phyloP scores from a whole-genome alignment of 2,113 vertebrate species.

The Vicugna pacos region DNA sequence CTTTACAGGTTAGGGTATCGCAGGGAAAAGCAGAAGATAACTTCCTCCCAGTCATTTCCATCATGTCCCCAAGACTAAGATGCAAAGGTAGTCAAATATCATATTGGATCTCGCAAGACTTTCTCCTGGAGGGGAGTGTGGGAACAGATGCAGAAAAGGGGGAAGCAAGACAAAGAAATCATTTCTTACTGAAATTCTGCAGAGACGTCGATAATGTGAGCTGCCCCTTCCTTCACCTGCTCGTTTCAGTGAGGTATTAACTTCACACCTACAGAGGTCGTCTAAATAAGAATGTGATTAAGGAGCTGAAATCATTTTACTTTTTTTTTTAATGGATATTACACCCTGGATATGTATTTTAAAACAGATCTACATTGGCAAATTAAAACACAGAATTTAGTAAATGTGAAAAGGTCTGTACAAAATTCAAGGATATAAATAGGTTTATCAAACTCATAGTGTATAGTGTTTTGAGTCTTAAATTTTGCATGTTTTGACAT shows the following conservation, averaged over 20 bases:
- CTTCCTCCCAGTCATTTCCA: slow-evolving; percentile 33
- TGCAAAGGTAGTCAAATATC: background rate
- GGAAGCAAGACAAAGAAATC: slow-evolving; percentile 32
- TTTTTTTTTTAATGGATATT: slow-evolving; percentile 40
- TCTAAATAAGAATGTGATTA: slow-evolving; percentile 62
- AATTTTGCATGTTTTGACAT: slow-evolving; percentile 67
- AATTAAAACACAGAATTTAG: slow-evolving; percentile 71
- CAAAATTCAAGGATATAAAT: slow-evolving; percentile 63
- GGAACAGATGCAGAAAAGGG: background rate
- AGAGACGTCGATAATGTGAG: background rate
- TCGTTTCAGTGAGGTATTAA: slow-evolving; percentile 66
- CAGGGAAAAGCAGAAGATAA: background rate
- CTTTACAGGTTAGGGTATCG: background rate
- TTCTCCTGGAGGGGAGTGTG: background rate
- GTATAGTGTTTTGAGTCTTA: slow-evolving; percentile 37
- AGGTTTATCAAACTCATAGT: slow-evolving; percentile 64
- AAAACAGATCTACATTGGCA: slow-evolving; percentile 38
- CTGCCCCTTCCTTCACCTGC: slow-evolving; percentile 21
- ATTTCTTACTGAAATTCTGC: background rate
- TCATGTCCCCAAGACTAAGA: background rate
- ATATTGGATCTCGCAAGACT: background rate
- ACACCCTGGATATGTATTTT: slow-evolving; percentile 62
- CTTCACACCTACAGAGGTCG: slow-evolving; percentile 67
- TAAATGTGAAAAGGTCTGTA: slow-evolving; percentile 71
- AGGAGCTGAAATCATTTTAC: slow-evolving; percentile 60